phyloP scores from a whole-genome alignment of 2,888 invertebrate genomes.

The Margaritifera margaritifera region DNA sequence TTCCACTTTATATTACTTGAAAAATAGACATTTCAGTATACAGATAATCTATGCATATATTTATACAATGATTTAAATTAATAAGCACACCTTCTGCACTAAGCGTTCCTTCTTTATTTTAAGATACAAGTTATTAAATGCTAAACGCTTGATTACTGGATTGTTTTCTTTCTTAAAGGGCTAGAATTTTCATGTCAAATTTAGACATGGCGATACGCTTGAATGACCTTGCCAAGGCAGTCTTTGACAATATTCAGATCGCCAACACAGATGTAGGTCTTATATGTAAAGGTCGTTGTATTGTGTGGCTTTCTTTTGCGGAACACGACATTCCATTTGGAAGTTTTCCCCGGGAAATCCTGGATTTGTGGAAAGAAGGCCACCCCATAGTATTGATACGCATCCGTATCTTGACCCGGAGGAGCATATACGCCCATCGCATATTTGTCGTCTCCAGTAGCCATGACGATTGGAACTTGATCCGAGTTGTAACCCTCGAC shows the following conservation, averaged over 20 bases:
- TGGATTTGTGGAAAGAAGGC: slow-evolving; percentile 4
- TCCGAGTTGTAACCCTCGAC: slow-evolving; percentile 15
- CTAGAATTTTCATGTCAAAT: background rate
- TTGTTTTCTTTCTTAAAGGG: background rate
- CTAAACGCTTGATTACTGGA: too few species aligned
- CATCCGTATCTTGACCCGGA: slow-evolving; percentile 32
- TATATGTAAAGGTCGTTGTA: slow-evolving; percentile 23
- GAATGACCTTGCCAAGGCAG: slow-evolving; percentile 28
- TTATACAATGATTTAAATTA: too few species aligned
- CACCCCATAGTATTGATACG: slow-evolving; percentile 12
- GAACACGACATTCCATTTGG: slow-evolving; percentile 38
- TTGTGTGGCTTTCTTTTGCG: slow-evolving; percentile 24
- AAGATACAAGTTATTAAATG: too few species aligned
- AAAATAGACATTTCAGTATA: too few species aligned
- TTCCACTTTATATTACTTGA: too few species aligned
- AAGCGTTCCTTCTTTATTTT: too few species aligned
- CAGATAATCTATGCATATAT: too few species aligned
- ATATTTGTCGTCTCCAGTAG: slow-evolving; percentile 28
- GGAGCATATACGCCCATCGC: slow-evolving; percentile 42
- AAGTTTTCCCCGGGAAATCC: slow-evolving; percentile 16
- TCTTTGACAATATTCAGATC: slow-evolving; percentile 24
- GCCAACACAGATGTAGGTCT: slow-evolving; percentile 39
- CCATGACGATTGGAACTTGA: slow-evolving; percentile 23
- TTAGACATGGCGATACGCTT: slow-evolving; percentile 9
- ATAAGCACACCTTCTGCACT: too few species aligned